These are phyloP conservation scores for Rhyacophila brunnea DNA, from an alignment of 1,140 invertebrate genomes.

Conservation along the genomic window DNA sequence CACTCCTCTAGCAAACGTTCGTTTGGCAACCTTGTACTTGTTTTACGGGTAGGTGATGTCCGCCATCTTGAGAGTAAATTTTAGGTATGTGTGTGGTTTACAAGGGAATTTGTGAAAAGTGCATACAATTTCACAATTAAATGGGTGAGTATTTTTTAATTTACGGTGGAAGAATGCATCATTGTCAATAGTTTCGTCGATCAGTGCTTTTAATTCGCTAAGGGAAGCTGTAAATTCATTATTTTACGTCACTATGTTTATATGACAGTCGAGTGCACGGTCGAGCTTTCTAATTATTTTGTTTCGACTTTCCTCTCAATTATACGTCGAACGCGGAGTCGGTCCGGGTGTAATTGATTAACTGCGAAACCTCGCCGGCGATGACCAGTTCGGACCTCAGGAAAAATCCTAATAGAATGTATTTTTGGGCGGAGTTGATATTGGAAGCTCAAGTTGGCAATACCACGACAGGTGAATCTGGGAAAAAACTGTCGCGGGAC, in stretches of 20 bases:
- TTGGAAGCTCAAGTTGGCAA: constrained; percentile 7
- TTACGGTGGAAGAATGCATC: neutral
- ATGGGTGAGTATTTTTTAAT: constrained; percentile 36
- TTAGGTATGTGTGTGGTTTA: constrained; percentile 51
- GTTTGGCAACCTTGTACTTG: constrained; percentile 56
- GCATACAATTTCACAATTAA: constrained; percentile 52
- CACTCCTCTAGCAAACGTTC: constrained; percentile 48
- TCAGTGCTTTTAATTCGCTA: neutral
- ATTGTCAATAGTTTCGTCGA: neutral
- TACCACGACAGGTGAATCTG: constrained; percentile 23
- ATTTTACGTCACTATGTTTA: constrained; percentile 52
- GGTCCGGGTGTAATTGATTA: constrained; percentile 5
- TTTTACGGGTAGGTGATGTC: constrained; percentile 55
- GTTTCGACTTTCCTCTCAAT: constrained; percentile 14
- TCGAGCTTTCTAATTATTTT: constrained; percentile 51
- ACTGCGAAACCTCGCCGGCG: neutral
- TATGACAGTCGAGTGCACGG: constrained; percentile 52
- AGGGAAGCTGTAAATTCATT: constrained; percentile 7
- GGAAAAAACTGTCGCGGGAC: constrained; percentile 7
- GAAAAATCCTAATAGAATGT: constrained; percentile 4
- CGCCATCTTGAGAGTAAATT: constrained; percentile 57
- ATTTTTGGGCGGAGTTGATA: constrained; percentile 24
- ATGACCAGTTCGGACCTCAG: neutral
- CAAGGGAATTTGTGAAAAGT: constrained; percentile 49
- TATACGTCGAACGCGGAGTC: neutral